Conservation (phyloP, 1,140 invertebrate genomes). For the Brachionus paranguensis region DNA sequence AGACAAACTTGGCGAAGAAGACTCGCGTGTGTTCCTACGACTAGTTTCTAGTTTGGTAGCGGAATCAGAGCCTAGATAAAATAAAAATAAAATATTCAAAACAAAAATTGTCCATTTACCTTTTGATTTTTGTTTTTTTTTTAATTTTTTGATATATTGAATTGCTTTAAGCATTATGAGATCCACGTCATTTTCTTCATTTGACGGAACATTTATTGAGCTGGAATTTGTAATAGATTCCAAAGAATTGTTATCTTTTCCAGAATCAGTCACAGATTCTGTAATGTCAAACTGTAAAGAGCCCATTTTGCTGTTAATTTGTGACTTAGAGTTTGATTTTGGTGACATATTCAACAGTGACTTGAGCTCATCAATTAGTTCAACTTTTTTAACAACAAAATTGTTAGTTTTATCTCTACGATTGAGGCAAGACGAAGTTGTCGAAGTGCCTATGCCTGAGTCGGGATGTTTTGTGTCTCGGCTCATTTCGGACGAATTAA, state of each 20-base stretch:
- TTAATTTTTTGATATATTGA: slow-evolving; percentile 12
- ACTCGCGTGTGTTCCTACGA: neutral
- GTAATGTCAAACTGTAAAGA: neutral
- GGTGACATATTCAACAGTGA: neutral
- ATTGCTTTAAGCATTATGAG: neutral
- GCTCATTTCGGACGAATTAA: slow-evolving; percentile 20
- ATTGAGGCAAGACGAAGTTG: neutral
- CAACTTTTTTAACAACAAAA: slow-evolving; percentile 16
- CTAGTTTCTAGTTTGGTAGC: neutral
- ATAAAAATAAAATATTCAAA: neutral
- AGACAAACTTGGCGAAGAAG: neutral
- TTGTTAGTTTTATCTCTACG: neutral
- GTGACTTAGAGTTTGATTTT: neutral
- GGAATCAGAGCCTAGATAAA: neutral
- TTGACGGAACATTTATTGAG: neutral
- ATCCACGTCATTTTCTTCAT: neutral
- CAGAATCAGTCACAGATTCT: neutral
- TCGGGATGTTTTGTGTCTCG: neutral
- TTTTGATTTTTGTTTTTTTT: slow-evolving; percentile 8
- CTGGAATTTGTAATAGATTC: neutral
- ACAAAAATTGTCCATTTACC: neutral
- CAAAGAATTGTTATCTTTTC: neutral
- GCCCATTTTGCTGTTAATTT: neutral
- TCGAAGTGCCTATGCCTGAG: neutral
- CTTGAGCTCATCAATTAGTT: neutral